Evolutionary conservation across 2,113 vertebrate species (phyloP).

Genomic region (Urocitellus parryii): DNA sequence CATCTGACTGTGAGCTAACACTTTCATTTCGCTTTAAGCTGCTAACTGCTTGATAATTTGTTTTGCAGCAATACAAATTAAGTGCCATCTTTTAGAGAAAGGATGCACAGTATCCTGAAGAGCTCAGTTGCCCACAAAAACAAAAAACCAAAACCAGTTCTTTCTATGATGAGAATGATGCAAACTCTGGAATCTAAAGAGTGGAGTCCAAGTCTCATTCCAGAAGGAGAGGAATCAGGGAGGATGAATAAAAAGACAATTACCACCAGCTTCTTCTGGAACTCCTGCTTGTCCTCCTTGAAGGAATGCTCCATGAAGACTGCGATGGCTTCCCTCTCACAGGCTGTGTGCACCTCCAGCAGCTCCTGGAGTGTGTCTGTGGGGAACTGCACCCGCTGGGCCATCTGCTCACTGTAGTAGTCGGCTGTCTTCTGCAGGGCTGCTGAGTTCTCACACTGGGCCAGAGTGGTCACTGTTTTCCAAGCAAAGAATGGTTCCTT

Average conservation of each 20-base stretch:
- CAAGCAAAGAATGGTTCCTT: slow-evolving; percentile 83
- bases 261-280: slow-evolving; percentile 75
- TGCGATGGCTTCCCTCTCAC: not conserved
- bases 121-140: not conserved
- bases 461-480: slow-evolving; percentile 81
- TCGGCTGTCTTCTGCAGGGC: no score
- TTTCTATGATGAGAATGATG: not conserved
- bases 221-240: not conserved
- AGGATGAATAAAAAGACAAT: not conserved
- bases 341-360: no score
- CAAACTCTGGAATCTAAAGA: rapidly evolving
- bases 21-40: not conserved
- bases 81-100: not conserved
- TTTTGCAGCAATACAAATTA: not conserved
- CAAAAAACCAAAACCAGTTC: not conserved
- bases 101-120: rapidly evolving
- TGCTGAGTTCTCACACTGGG: no score
- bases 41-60: not conserved
- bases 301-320: slow-evolving; percentile 82
- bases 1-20: not conserved
- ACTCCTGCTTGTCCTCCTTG: slow-evolving; percentile 70
- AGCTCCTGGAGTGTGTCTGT: no score
- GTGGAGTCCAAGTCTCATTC: not conserved
- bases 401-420: no score
- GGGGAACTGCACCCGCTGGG: no score